Conservation (phyloP, 2,113 vertebrate species). For the Tyto alba region DNA sequence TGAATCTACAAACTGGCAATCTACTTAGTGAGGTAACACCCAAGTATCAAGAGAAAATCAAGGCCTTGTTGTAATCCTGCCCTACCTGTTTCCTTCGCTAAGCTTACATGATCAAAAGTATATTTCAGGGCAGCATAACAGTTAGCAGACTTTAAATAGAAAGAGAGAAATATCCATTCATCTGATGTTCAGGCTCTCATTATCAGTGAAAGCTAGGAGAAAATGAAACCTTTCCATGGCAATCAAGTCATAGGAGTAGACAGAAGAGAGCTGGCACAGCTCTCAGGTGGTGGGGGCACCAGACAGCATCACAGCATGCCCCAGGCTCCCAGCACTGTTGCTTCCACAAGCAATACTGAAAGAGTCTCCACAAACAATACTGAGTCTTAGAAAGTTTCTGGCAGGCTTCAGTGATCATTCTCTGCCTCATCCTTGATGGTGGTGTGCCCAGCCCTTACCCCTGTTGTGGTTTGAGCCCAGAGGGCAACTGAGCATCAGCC, state of each 20-base stretch:
- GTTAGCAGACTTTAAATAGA: background rate
- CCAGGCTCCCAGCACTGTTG: background rate
- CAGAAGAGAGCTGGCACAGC: background rate
- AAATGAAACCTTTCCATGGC: background rate
- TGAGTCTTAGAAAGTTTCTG: background rate
- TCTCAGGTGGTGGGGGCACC: rapidly evolving
- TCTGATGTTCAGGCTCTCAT: background rate
- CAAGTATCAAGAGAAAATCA: background rate
- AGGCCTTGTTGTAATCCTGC: background rate
- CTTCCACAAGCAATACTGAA: background rate
- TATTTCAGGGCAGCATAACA: conserved; percentile 10
- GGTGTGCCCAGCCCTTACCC: background rate
- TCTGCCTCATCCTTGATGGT: rapidly evolving
- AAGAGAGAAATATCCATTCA: background rate
- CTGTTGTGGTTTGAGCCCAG: too few species aligned
- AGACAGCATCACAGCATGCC: background rate
- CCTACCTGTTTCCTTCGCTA: background rate
- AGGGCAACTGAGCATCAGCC: too few species aligned
- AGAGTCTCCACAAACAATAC: background rate
- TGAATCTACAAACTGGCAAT: background rate
- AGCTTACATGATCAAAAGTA: background rate
- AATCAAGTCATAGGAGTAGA: background rate
- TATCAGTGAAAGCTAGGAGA: background rate
- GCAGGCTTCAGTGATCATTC: background rate
- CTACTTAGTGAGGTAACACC: background rate